phyloP scores from a whole-genome alignment of 2,888 invertebrate genomes.

The Brenthis ino region DNA sequence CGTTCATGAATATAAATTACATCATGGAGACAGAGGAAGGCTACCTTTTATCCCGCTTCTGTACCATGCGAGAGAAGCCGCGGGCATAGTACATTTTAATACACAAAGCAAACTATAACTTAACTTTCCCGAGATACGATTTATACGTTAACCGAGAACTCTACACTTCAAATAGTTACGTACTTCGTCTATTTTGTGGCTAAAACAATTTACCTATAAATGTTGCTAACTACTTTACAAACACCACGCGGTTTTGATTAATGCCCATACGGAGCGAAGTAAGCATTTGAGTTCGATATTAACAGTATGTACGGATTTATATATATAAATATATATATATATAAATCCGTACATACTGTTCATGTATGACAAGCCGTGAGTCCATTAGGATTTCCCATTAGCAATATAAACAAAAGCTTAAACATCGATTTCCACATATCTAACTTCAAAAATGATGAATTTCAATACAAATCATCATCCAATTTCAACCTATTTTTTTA shows the following conservation, averaged over 20 bases:
- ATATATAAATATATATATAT: neutral
- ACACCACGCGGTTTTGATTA: conserved; percentile 24
- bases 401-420: too few species aligned
- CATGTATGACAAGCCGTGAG: neutral
- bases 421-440: too few species aligned
- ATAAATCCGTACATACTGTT: too few species aligned
- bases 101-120: neutral
- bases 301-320: neutral
- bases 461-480: too few species aligned
- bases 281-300: conserved; percentile 16
- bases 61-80: too few species aligned
- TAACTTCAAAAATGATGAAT: too few species aligned
- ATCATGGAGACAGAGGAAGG: too few species aligned
- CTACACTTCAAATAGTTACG: conserved; percentile 28
- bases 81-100: too few species aligned
- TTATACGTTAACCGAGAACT: conserved; percentile 11
- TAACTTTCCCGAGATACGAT: neutral
- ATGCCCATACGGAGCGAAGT: conserved; percentile 26
- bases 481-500: too few species aligned
- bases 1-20: too few species aligned
- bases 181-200: conserved; percentile 32
- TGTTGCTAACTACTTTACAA: conserved; percentile 35
- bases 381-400: too few species aligned
- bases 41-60: too few species aligned
- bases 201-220: conserved; percentile 36